Evolutionary conservation across 2,113 vertebrate genomes (phyloP), one percentile per base, ranked within the genome.

Genomic region (Opisthocomus hoazin): DNA sequence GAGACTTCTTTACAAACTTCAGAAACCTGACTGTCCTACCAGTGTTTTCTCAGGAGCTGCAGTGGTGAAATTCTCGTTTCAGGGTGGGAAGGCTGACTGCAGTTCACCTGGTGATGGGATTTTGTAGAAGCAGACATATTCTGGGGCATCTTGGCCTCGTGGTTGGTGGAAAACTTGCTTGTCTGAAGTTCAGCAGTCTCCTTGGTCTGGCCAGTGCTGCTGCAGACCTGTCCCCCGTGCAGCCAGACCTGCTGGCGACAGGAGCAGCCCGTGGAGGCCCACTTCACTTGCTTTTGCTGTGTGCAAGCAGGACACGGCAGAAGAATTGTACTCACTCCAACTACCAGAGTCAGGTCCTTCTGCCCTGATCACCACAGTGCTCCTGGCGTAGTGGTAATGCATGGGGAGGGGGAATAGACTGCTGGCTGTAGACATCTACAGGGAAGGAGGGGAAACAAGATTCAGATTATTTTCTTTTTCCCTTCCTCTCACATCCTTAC

Each of bases 401-500:
- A 4, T 60, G 36, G 26, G 39, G 29, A 34, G 45, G 41, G n/a
- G 34, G 37, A 77, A 56, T 20, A 77, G 48, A 24, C 43, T 87
- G 65, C n/a, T n/a, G 32, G 37, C 27, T 64, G 1, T 32, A n/a
- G 6, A 11, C 4, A 10, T 24, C n/a, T 46, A 27, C 4, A 64
- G 15, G 37, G 10, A 84, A 84, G 45, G 46, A 46, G 43, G 43
- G 21, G 23, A 90, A 69, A 76, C 12, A 57, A 64, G 14, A 20
- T 43, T 12, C 1, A 36, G 5, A 3, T 27, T 26, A 7, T 24
- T 58, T 39, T 14, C 6, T 26, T 48, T 4, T 36, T 45, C 43
- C 43, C 43, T 45, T 36, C 21, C 29, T 53, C 30, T 9, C 10
- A 10, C 11, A 0, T 26, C 36, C 9, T n/a, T 61, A 30, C 0